These are phyloP conservation scores for Disparrhopalites patrizii DNA, from an alignment of 2,888 invertebrate genomes.

Conservation along the genomic window DNA sequence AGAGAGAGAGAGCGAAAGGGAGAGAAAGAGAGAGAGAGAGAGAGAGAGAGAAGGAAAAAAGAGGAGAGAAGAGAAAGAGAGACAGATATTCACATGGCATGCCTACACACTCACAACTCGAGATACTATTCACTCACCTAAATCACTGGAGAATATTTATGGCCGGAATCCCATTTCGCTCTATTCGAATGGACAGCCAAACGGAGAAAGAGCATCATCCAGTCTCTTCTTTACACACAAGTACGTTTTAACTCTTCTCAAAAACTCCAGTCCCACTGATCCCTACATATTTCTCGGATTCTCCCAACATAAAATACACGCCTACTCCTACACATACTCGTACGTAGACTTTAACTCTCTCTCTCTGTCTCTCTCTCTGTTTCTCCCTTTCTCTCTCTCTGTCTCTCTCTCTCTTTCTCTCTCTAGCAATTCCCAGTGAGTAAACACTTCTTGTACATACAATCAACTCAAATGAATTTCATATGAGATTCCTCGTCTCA, in stretches of 20 bases:
- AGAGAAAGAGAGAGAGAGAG: constrained; percentile 10
- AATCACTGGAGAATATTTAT: constrained; percentile 30
- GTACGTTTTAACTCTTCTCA: constrained; percentile 6
- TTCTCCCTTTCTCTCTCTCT: not conserved
- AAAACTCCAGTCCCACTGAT: not conserved
- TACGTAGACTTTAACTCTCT: not conserved
- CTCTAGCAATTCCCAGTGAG: too few species aligned
- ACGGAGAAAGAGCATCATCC: constrained; percentile 19
- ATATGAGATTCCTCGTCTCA: not conserved
- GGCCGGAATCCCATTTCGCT: constrained; percentile 28
- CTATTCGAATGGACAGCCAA: constrained; percentile 25
- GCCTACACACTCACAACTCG: constrained; percentile 22
- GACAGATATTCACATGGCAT: constrained; percentile 27
- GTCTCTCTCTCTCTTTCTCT: not conserved
- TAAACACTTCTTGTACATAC: not conserved
- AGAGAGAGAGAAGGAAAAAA: constrained; percentile 1
- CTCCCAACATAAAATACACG: constrained; percentile 20
- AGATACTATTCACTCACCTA: constrained; percentile 29
- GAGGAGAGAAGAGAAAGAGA: not conserved
- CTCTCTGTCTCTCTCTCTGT: too few species aligned
- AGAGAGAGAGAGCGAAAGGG: not conserved
- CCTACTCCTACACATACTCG: not conserved
- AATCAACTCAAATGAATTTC: constrained; percentile 18
- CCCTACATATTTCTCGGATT: constrained; percentile 12
- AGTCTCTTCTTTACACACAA: not conserved